Conservation (phyloP, 2,113 vertebrate genomes). For the Fukomys damarensis region DNA sequence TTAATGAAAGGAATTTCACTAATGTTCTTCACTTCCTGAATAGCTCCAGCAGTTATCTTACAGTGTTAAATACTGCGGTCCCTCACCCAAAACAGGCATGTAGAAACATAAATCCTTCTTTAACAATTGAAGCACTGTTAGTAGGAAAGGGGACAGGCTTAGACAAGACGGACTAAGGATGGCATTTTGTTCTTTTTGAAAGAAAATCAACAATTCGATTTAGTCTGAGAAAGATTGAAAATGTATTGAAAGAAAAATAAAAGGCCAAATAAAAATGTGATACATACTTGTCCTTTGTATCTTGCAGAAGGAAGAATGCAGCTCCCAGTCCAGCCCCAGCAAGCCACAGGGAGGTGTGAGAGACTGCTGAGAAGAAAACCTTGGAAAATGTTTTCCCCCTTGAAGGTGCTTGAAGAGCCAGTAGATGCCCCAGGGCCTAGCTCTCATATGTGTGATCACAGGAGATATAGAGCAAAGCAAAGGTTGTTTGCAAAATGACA, state of each 20-base stretch:
- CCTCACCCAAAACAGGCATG: constrained; percentile 48
- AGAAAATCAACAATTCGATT: constrained; percentile 41
- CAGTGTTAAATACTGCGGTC: constrained; percentile 51
- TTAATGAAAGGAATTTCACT: constrained; percentile 56
- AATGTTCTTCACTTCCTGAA: constrained; percentile 62
- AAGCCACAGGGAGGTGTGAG: background rate
- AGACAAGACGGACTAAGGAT: background rate
- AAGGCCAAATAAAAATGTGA: background rate
- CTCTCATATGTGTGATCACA: background rate
- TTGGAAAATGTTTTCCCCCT: background rate
- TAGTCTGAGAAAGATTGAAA: constrained; percentile 39
- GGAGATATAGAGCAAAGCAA: background rate
- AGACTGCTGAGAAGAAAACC: background rate
- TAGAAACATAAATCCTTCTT: constrained; percentile 48
- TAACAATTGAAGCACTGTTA: constrained; percentile 38
- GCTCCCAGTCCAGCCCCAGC: background rate
- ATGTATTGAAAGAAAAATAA: constrained; percentile 32
- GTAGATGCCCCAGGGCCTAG: background rate
- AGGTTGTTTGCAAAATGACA: constrained; percentile 27
- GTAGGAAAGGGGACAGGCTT: constrained; percentile 36
- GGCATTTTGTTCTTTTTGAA: constrained; percentile 9
- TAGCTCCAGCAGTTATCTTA: background rate
- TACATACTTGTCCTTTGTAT: background rate
- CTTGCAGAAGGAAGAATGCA: background rate
- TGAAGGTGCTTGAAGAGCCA: background rate